Conservation (phyloP, 2,113 vertebrate species). For the Willisornis vidua region DNA sequence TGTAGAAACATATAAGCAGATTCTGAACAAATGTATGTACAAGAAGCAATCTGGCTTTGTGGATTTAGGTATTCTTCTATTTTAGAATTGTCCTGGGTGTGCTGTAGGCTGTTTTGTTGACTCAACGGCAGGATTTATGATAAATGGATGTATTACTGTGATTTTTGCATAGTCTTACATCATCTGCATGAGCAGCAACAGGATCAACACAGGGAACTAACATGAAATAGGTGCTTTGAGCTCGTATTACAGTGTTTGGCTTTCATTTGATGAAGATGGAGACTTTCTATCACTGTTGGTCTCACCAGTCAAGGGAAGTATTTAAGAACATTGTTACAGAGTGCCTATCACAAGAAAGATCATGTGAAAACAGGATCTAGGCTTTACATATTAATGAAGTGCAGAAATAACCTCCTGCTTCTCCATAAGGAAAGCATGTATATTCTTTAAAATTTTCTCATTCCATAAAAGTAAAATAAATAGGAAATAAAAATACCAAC, state of each 20-base stretch:
- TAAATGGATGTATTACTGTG: background rate
- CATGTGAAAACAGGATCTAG: background rate
- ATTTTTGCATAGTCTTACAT: slow-evolving; percentile 16
- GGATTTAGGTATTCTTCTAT: background rate
- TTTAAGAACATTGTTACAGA: background rate
- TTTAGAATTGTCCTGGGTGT: background rate
- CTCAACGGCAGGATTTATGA: background rate
- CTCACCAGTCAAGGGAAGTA: background rate
- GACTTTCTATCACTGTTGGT: background rate
- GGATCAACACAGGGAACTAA: background rate
- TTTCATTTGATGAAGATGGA: background rate
- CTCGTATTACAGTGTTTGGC: background rate
- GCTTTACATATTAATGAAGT: background rate
- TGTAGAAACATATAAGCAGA: background rate
- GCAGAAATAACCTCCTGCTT: background rate
- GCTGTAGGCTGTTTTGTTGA: background rate
- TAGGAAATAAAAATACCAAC: too few species aligned
- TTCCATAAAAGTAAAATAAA: background rate
- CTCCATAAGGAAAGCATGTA: background rate
- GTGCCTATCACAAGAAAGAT: background rate
- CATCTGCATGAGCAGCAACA: background rate
- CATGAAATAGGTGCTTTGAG: background rate
- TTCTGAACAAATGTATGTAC: background rate
- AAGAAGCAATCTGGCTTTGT: background rate
- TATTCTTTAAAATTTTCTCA: background rate